Evolutionary conservation across 2,113 vertebrate species (phyloP), one percentile per base, ranked within the genome.

Genomic region (Notarius quadriscutis): DNA sequence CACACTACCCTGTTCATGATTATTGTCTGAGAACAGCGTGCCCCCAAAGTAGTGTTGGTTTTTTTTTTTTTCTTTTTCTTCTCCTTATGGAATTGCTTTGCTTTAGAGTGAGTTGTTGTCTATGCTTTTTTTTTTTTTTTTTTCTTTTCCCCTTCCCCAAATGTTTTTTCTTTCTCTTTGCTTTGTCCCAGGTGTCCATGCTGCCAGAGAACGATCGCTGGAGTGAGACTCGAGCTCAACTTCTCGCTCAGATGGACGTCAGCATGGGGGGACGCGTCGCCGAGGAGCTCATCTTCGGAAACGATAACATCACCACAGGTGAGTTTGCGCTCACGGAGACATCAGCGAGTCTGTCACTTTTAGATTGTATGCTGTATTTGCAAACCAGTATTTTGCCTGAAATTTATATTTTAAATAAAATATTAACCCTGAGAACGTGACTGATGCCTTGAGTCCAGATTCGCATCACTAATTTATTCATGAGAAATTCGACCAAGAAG

Each of bases 201-300:
- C 95, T 99, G 69, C 97, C 98, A 48, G 98, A 99, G 94, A 97
- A 97, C 69, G 98, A 99, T 89, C 95, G 97, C 71, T 99, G 98
- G 98, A 99, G 97, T 91, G 97, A 99, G 95, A 99, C 98, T 2
- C 96, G 97, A 87, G 95, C 98, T 67, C 98, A 99, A 94, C 92
- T 99, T n/a, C 96, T 99, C 86, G 98, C 98, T 7, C 97, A 99
- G 92, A 99, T 99, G 98, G 98, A 99, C 84, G 97, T 99, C 80
- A 99, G 97, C 58, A 99, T 99, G 98, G 98, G 98, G 14, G 98
- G 98, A 85, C 95, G 98, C 90, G 98, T 97, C 12, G 98, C 98
- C 2, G 98, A 99, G 92, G 98, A 99, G 89, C 96, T 99, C n/a
- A 96, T 98, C 91, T 99, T 99, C 93, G 98, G 98, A 89, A 93